Evolutionary conservation across 2,113 vertebrate genomes (phyloP).

Genomic region (Solenodon paradoxus): DNA sequence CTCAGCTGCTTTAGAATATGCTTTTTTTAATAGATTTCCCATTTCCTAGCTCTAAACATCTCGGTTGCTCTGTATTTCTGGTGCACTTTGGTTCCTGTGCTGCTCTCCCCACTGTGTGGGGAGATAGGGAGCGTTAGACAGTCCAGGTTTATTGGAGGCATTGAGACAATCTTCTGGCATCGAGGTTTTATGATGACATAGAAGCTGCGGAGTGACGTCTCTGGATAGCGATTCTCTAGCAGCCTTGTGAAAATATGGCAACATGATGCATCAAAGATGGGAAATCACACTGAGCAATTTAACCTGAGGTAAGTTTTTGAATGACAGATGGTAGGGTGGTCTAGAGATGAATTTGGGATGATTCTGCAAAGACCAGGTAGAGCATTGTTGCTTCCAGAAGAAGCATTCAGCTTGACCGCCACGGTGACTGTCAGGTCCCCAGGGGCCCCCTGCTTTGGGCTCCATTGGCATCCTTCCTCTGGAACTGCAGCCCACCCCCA

Average conservation of each 20-base stretch:
- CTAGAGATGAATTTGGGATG: not conserved
- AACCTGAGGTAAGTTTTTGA: not conserved
- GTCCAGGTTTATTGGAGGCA: not conserved
- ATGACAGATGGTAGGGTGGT: not conserved
- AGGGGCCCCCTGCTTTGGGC: fast-evolving
- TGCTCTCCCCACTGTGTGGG: not conserved
- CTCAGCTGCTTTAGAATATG: not conserved
- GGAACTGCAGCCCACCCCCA: not conserved
- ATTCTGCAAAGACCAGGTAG: not conserved
- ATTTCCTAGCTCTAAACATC: not conserved
- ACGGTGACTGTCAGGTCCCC: too few relatives aligned
- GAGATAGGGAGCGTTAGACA: not conserved
- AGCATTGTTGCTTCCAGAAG: not conserved
- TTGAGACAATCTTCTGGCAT: not conserved
- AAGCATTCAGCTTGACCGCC: not conserved
- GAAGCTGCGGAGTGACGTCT: not conserved
- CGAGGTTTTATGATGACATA: not conserved
- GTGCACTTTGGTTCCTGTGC: not conserved
- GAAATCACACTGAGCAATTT: not conserved
- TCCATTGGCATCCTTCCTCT: not conserved
- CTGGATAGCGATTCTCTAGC: not conserved
- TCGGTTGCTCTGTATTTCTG: not conserved
- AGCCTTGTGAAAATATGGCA: not conserved
- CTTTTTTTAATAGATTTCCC: not conserved
- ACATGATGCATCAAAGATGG: not conserved